Conservation (phyloP, 30 jellyfish, hydroid and myxozoan genomes). For the Aurelia aurita region DNA sequence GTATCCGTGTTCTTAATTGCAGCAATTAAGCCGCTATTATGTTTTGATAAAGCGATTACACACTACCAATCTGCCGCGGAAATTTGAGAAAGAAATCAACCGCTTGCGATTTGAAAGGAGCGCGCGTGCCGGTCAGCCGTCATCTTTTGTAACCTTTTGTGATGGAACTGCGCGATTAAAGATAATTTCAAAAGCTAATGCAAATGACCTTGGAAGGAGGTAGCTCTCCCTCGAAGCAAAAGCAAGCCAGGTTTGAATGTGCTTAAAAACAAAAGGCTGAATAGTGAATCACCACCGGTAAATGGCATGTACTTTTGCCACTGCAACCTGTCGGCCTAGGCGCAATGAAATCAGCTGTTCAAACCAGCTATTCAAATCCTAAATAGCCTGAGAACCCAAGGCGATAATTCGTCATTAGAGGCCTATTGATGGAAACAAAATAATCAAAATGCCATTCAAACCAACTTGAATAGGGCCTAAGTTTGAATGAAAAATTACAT, state of each 20-base stretch:
- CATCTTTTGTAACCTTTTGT: constrained; percentile 23
- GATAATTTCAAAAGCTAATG: constrained; percentile 15
- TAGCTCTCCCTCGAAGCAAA: too few species aligned
- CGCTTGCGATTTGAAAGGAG: constrained; percentile 13
- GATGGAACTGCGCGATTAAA: background rate
- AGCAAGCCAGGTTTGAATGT: too few species aligned
- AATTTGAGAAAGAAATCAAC: too few species aligned
- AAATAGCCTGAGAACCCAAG: background rate
- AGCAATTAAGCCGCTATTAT: constrained; percentile 11
- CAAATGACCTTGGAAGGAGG: constrained; percentile 39
- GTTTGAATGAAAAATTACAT: too few species aligned
- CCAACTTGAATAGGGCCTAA: too few species aligned
- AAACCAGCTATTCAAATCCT: constrained; percentile 1
- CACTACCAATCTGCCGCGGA: too few species aligned
- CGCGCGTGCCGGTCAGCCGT: constrained; percentile 41
- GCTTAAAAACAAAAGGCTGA: constrained; percentile 31
- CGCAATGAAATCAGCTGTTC: background rate
- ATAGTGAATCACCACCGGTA: constrained; percentile 32
- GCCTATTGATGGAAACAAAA: too few species aligned
- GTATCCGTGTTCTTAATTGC: background rate
- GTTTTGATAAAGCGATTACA: background rate
- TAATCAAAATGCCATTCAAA: too few species aligned
- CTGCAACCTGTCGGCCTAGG: constrained; percentile 45
- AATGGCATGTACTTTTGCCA: constrained; percentile 34
- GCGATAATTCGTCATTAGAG: too few species aligned